phyloP scores from a whole-genome alignment of 2,113 vertebrate genomes.

The Ictalurus punctatus region DNA sequence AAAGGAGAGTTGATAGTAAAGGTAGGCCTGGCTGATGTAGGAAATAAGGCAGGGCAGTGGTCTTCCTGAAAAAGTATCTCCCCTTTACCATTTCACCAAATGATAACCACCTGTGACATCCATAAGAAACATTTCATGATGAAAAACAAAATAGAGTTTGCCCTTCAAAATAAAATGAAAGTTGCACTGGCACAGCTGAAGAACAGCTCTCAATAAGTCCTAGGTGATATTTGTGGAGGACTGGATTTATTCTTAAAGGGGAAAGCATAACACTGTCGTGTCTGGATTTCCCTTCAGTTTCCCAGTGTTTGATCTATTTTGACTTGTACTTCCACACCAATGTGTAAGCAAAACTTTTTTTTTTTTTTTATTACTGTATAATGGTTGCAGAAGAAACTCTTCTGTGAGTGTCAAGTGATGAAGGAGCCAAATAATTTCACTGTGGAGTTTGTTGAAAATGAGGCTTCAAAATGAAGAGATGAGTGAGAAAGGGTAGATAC shows the following conservation, averaged over 20 bases:
- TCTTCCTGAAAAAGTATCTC: not conserved
- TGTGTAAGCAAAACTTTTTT: not conserved
- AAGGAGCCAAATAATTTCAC: constrained; percentile 1
- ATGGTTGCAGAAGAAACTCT: constrained; percentile 2
- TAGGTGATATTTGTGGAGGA: not conserved
- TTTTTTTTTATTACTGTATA: not conserved
- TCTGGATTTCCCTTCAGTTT: constrained; percentile 20
- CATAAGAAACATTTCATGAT: not conserved
- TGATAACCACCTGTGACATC: constrained; percentile 2
- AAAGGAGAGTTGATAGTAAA: not conserved
- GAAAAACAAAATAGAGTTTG: constrained; percentile 11
- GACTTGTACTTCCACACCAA: not conserved
- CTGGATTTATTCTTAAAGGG: not conserved
- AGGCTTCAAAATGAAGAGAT: not conserved
- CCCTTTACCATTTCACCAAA: not conserved
- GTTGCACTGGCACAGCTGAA: not conserved
- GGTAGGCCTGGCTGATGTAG: not conserved
- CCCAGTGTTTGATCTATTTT: constrained; percentile 17
- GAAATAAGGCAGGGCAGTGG: not conserved
- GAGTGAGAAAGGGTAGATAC: not conserved
- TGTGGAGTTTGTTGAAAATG: not conserved
- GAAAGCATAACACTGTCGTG: not conserved
- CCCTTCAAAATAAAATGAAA: constrained; percentile 40
- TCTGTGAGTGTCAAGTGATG: not conserved
- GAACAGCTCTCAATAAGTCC: constrained; percentile 9